phyloP scores from a whole-genome alignment of 2,797 vertebrate genomes.

The Anas capensis region DNA sequence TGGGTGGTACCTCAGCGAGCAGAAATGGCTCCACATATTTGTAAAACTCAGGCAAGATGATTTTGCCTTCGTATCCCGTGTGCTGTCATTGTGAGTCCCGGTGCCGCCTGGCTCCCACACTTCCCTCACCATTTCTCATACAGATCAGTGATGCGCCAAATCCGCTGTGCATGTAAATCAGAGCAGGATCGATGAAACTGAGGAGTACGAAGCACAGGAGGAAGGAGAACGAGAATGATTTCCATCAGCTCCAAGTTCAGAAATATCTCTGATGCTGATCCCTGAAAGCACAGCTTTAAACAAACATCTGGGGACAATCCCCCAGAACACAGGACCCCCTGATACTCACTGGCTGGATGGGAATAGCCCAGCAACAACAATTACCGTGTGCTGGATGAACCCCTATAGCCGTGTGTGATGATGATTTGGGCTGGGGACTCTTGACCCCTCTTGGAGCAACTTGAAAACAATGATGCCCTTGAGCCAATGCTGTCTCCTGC shows the following conservation, averaged over 20 bases:
- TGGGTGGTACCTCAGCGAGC: background rate
- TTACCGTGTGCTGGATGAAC: background rate
- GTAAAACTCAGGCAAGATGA: background rate
- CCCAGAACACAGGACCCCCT: background rate
- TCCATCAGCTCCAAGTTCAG: background rate
- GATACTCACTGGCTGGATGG: background rate
- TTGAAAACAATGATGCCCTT: background rate
- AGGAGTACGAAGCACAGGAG: background rate
- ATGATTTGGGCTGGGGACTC: background rate
- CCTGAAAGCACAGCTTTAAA: background rate
- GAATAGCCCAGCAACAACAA: background rate
- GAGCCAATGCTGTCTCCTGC: accelerated
- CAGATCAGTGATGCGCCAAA: background rate
- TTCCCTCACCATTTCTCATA: background rate
- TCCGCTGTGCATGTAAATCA: background rate
- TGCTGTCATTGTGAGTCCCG: background rate
- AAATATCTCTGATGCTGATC: background rate
- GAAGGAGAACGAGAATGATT: background rate
- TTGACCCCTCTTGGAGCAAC: background rate
- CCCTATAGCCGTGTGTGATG: background rate
- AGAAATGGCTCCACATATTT: background rate
- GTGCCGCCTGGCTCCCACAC: background rate
- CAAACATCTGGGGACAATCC: background rate
- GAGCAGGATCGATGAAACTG: background rate
- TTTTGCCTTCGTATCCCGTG: accelerated